phyloP scores from a whole-genome alignment of 2,113 vertebrate genomes.

The Anhinga rufa region DNA sequence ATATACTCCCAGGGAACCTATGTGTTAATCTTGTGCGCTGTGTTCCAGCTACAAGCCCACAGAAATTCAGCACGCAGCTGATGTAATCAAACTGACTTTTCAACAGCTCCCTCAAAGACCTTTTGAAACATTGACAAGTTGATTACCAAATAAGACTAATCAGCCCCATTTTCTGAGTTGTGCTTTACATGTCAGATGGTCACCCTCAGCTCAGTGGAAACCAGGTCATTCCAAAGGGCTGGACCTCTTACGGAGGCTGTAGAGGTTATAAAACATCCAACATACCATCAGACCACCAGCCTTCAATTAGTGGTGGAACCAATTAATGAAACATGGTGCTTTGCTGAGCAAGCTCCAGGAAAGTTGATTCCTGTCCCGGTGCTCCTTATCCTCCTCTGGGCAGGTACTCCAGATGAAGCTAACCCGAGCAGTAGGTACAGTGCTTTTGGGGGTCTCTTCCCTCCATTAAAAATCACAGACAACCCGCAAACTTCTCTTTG shows the following conservation, averaged over 20 bases:
- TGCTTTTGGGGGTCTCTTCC: neutral
- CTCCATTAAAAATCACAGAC: neutral
- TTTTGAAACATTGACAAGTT: neutral
- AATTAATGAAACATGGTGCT: accelerated
- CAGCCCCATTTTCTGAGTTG: neutral
- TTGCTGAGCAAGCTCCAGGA: neutral
- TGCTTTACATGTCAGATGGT: neutral
- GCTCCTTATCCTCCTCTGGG: neutral
- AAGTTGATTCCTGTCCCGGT: neutral
- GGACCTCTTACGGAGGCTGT: no score
- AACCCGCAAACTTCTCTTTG: neutral
- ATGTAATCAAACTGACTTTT: neutral
- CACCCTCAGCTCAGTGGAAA: neutral
- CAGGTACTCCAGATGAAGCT: neutral
- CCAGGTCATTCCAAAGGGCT: neutral
- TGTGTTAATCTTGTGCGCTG: neutral
- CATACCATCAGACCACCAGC: accelerated
- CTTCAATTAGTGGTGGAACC: neutral
- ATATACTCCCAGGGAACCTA: neutral
- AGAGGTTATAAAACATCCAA: neutral
- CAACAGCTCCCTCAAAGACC: neutral
- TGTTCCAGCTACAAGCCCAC: neutral
- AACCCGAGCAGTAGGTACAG: accelerated
- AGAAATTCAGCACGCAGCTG: neutral
- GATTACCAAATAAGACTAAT: neutral